Evolutionary conservation across 2,888 invertebrate species (phyloP), one percentile per base, ranked within the genome.

Genomic region (Eulithis prunata): DNA sequence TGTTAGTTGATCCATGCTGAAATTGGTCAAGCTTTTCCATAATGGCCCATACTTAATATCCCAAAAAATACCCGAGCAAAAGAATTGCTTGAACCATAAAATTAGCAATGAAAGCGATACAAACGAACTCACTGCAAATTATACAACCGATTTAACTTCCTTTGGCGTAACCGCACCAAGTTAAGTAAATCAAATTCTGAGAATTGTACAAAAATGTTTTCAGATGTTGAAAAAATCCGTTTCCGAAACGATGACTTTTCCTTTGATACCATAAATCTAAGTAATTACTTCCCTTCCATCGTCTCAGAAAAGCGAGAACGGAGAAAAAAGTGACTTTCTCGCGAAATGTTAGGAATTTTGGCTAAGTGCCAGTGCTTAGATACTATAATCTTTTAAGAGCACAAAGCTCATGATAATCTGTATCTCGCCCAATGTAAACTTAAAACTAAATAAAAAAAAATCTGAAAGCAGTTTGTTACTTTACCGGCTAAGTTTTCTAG

Each of bases 221-320:
- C 66, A 38, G 66, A 64, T 62, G 69, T 66, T 47, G 58, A 77
- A 71, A 77, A 75, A 62, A 64, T 66, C 68, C 72, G 68, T 77
- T 32, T 10, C 45, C 70, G 47, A 47, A 14, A 75, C 77, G 73
- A 65, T 66, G 70, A 76, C 71, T 78, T 84, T 82, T 84, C 80
- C 73, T 81, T 76, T 72, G 80, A 83, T 82, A 82, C 81, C 82
- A 89, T 91, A 91, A 90, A 91, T 90, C 89, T 89, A 85, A 85
- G 84, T 88, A 91, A 91, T 89, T 85, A 84, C 85, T 90, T 87
- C 88, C 88, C 82, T 84, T 88, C 82, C 84, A 87, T 81, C 79
- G 75, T 75, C 76, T 75, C 73, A 76, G 75, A 81, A 84, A 85
- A 84, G 81, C 77, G 80, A 84, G 84, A 86, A 81, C 78, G 69